phyloP scores from a whole-genome alignment of 2,113 vertebrate species.

The Hippolais icterina region DNA sequence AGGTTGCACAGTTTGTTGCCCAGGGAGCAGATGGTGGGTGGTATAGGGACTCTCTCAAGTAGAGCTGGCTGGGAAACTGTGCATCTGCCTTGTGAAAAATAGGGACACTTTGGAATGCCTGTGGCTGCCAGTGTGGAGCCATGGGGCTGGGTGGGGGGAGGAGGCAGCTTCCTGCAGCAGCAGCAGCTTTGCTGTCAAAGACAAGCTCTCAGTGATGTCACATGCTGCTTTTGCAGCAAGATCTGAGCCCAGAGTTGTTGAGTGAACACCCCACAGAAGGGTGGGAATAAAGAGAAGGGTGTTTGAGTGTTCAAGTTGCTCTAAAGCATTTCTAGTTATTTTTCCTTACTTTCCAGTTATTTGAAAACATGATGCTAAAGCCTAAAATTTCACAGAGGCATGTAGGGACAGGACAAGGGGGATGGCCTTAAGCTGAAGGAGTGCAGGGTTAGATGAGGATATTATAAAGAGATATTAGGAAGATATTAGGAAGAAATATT shows the following conservation, averaged over 20 bases:
- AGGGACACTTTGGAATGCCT: background rate
- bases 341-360: background rate
- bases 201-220: background rate
- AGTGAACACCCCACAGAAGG: background rate
- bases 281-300: background rate
- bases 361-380: background rate
- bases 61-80: slow-evolving; percentile 44
- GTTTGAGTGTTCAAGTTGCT: accelerated
- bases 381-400: background rate
- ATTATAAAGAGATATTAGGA: background rate
- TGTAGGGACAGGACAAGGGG: background rate
- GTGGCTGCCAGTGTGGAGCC: background rate
- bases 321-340: background rate
- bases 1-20: slow-evolving; percentile 52
- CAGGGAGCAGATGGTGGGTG: slow-evolving; percentile 54
- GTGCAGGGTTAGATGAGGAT: background rate
- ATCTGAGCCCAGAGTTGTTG: background rate
- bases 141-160: background rate
- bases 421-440: background rate
- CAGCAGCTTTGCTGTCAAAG: background rate
- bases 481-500: background rate
- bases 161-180: background rate
- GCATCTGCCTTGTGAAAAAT: slow-evolving; percentile 42
- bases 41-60: slow-evolving; percentile 12
- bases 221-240: background rate